Evolutionary conservation across 1,140 invertebrate species (phyloP).

Genomic region (Macrosteles quadrilineatus): DNA sequence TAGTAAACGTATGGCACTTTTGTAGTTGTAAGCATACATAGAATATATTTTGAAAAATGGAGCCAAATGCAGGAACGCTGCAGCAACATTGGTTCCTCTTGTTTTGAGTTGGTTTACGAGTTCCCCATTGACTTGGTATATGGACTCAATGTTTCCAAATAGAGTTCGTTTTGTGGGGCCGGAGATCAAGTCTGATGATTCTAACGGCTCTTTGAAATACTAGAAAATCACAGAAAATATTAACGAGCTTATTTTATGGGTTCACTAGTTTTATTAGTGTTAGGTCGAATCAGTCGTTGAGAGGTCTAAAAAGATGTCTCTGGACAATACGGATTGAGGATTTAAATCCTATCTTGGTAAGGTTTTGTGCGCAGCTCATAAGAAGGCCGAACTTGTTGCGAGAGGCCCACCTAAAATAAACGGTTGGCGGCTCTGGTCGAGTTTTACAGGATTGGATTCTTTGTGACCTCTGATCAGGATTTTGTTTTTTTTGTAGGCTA

Average conservation of each 20-base stretch:
- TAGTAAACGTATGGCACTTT: constrained; percentile 49
- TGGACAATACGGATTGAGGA: too few relatives aligned
- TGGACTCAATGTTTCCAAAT: constrained; percentile 70
- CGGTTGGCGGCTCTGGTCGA: too few relatives aligned
- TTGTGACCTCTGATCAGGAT: too few relatives aligned
- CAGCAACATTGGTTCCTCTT: constrained; percentile 61
- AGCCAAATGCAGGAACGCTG: constrained; percentile 68
- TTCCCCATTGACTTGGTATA: constrained; percentile 71
- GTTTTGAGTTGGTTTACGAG: constrained; percentile 63
- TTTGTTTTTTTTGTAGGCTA: too few relatives aligned
- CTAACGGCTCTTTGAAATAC: constrained; percentile 67
- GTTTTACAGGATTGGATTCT: too few relatives aligned
- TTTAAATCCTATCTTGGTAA: too few relatives aligned
- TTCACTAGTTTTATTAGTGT: too few relatives aligned
- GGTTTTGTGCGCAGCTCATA: too few relatives aligned
- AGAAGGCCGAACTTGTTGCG: too few relatives aligned
- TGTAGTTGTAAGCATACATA: constrained; percentile 75
- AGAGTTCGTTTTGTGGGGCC: constrained; percentile 58
- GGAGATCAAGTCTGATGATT: constrained; percentile 60
- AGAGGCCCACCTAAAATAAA: too few relatives aligned
- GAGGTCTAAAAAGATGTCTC: too few relatives aligned
- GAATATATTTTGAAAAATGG: constrained; percentile 80
- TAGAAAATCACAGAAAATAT: constrained; percentile 46
- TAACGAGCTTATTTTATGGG: background rate
- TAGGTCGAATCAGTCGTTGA: too few relatives aligned